Evolutionary conservation across 2,113 vertebrate species (phyloP).

Genomic region (Vimba vimba): DNA sequence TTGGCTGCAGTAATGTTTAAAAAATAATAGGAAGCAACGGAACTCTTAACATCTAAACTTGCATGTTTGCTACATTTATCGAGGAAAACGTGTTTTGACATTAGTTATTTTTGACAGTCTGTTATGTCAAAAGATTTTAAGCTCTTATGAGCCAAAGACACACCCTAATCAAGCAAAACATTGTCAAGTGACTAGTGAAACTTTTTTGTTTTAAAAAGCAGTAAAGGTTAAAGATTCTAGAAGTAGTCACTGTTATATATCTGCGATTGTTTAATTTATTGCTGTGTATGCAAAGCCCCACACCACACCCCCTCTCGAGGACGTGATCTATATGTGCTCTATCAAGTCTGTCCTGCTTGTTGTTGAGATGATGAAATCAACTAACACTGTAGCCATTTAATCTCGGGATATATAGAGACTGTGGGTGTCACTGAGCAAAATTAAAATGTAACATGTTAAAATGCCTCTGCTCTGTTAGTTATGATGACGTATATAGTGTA

Average conservation of each 20-base stretch:
- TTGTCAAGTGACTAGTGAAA: background rate
- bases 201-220: background rate
- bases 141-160: background rate
- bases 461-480: constrained; percentile 50
- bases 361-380: background rate
- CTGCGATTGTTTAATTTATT: background rate
- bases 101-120: background rate
- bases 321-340: constrained; percentile 21
- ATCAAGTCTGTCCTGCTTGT: constrained; percentile 24
- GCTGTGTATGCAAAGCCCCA: constrained; percentile 18
- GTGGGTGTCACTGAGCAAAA: background rate
- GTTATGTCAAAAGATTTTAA: background rate
- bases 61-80: background rate
- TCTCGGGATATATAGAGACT: background rate
- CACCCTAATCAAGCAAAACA: constrained; percentile 28
- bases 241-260: background rate
- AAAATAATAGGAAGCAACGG: background rate
- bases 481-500: constrained; percentile 54
- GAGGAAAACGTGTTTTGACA: background rate
- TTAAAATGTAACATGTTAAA: background rate
- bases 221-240: background rate
- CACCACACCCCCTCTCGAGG: background rate
- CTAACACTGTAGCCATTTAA: background rate
- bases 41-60: background rate
- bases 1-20: background rate